Evolutionary conservation across 2,888 invertebrate genomes (phyloP).

Genomic region (Hypsopygia costalis): DNA sequence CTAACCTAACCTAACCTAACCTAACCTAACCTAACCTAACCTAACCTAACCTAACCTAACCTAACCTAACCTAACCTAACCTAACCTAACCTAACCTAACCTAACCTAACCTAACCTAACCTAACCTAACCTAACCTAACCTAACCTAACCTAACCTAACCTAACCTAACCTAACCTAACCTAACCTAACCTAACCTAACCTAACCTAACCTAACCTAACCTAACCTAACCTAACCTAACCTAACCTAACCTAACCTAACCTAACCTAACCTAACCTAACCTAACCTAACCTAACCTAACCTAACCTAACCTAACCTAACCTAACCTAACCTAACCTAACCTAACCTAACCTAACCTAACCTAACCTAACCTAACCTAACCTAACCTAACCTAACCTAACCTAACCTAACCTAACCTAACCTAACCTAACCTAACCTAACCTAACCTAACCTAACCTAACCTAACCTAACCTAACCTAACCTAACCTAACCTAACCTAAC

Average conservation of each 20-base stretch:
- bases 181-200: constrained; percentile 16
- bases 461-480: constrained; percentile 18
- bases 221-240: constrained; percentile 14
- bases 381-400: constrained; percentile 18
- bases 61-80: constrained; percentile 16
- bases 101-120: constrained; percentile 13
- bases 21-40: constrained; percentile 12
- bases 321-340: constrained; percentile 16
- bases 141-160: constrained; percentile 15
- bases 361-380: constrained; percentile 18
- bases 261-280: constrained; percentile 17
- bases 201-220: constrained; percentile 13
- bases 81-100: constrained; percentile 17
- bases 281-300: constrained; percentile 19
- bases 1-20: constrained; percentile 14
- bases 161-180: constrained; percentile 9
- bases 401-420: constrained; percentile 11
- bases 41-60: constrained; percentile 17
- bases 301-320: constrained; percentile 16
- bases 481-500: constrained; percentile 21
- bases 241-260: constrained; percentile 15
- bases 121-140: constrained; percentile 14
- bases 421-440: constrained; percentile 13
- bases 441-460: constrained; percentile 15
- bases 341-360: constrained; percentile 12